phyloP scores from a whole-genome alignment of 2,888 invertebrate genomes.

The Philopedon plagiatum region DNA sequence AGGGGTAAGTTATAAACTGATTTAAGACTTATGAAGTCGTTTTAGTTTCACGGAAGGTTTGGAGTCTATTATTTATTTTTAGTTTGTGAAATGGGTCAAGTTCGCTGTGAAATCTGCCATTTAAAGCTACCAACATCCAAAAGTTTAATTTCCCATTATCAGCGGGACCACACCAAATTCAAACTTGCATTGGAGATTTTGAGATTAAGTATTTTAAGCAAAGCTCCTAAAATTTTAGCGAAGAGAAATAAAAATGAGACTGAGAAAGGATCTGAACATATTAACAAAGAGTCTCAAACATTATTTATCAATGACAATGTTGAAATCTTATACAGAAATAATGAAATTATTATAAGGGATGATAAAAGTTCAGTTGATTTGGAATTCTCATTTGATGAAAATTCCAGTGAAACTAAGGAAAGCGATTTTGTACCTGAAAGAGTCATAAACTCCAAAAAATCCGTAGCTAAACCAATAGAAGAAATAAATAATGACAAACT shows the following conservation, averaged over 20 bases:
- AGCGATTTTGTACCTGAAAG: constrained; percentile 23
- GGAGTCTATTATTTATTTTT: not conserved
- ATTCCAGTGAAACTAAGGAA: constrained; percentile 49
- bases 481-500: not conserved
- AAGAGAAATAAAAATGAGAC: constrained; percentile 41
- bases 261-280: constrained; percentile 22
- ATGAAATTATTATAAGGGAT: constrained; percentile 58
- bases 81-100: constrained; percentile 49
- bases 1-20: too few relatives aligned
- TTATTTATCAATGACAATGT: constrained; percentile 57
- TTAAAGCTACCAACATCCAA: constrained; percentile 54
- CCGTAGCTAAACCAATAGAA: not conserved
- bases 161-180: constrained; percentile 57
- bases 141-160: constrained; percentile 56
- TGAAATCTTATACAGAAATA: constrained; percentile 57
- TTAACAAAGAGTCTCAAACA: constrained; percentile 52
- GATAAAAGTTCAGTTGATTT: constrained; percentile 56
- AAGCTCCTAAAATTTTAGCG: constrained; percentile 41
- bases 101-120: constrained; percentile 56
- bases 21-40: too few relatives aligned
- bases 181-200: constrained; percentile 56
- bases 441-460: not conserved
- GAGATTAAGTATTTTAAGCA: constrained; percentile 48
- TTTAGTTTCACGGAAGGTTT: too few relatives aligned
- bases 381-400: constrained; percentile 58